Evolutionary conservation across 1,140 invertebrate species (phyloP), one percentile per base, ranked within the genome.

Genomic region (Cepaea nemoralis): DNA sequence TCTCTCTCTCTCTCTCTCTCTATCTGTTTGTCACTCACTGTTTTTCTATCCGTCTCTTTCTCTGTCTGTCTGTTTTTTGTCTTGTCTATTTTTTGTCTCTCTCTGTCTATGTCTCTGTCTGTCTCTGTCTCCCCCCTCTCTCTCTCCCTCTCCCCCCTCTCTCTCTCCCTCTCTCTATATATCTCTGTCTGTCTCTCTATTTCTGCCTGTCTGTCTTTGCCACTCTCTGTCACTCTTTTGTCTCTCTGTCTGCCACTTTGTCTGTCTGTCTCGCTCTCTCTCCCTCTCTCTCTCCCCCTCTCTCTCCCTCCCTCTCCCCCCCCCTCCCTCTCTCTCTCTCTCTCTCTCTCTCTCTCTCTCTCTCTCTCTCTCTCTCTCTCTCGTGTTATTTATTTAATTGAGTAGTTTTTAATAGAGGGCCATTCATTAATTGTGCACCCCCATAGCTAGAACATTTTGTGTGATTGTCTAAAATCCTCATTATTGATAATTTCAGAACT

Each of bases 401-500:
- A n/a, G n/a, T n/a, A n/a, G n/a, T n/a, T n/a, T n/a, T n/a, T n/a
- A n/a, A n/a, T n/a, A n/a, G n/a, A n/a, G n/a, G n/a, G n/a, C n/a
- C n/a, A n/a, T n/a, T n/a, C n/a, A n/a, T n/a, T n/a, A n/a, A n/a
- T n/a, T n/a, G n/a, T n/a, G n/a, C n/a, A n/a, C n/a, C n/a, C n/a
- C n/a, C n/a, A n/a, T n/a, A n/a, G n/a, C n/a, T n/a, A n/a, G n/a
- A n/a, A n/a, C n/a, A n/a, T n/a, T n/a, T n/a, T n/a, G n/a, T n/a
- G n/a, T n/a, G n/a, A n/a, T n/a, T n/a, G n/a, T n/a, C n/a, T n/a
- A n/a, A n/a, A n/a, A 3, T n/a, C 35, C 14, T 35, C 10, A 40
- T 85, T 86, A 74, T 83, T 83, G 84, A 85, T 42, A 86, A 55
- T 88, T 88, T 77, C 88, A 91, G 97, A 98, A 91, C 92, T 99